Evolutionary conservation across 2,888 invertebrate species (phyloP), one percentile per base, ranked within the genome.

Genomic region (Andricus quercusramuli): DNA sequence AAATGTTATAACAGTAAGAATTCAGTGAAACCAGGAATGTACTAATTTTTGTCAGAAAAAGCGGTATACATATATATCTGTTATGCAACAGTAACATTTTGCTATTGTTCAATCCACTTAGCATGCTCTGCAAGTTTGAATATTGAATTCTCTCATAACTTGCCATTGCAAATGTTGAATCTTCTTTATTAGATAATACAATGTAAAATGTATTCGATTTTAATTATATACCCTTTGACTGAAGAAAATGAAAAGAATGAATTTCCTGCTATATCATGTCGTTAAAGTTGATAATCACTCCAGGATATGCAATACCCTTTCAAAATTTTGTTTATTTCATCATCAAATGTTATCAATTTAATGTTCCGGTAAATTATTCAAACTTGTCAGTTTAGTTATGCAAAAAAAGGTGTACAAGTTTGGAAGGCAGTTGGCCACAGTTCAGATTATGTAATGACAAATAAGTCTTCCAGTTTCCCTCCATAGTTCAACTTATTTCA

Each of bases 401-500:
- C 11, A 59, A 22, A 67, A 41, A 41, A 41, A 22, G 13, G 3
- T 41, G 6, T 41, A 67, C 41, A 44, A 70, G 25, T 70, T 51
- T 51, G 29, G 68, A 47, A 70, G 47, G 6, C 15, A 17, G 44
- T 47, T 68, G 47, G 47, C 22, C 29, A 74, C 4, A 44, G 17
- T 74, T 74, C 25, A 29, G 47, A 74, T 74, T 74, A 56, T 74
- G 37, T 13, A 74, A 74, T 74, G 74, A 74, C 20, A 74, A 74
- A 74, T 74, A 51, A 70, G 29, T 51, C 70, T 51, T 51, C 51
- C 8, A 51, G 25, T 70, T 70, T 70, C 29, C 70, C 47, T 25
- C 25, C 51, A 25, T 79, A 82, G 78, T 84, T 81, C 80, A 66
- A 82, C 82, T 78, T 79, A 82, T 81, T 81, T 82, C 78, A 83